Percentiles rank a stretch among this genome's conserved stretches.
These are phyloP conservation scores for Paracyprichromis sp. DNA, from an alignment of 2,113 vertebrate genomes.

Conservation along the genomic window DNA sequence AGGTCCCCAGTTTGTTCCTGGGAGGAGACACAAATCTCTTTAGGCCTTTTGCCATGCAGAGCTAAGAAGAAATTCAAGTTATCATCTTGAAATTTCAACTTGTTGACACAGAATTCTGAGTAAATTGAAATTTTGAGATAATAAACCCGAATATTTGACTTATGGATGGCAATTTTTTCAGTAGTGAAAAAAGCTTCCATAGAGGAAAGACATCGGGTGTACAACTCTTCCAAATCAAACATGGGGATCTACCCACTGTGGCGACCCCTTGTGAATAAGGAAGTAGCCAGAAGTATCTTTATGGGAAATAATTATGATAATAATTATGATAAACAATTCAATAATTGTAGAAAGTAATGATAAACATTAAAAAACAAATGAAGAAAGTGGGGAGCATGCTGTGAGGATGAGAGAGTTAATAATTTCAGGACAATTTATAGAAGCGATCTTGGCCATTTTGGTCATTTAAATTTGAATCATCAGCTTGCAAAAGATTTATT, in stretches of 20 bases:
- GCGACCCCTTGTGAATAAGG: accelerated
- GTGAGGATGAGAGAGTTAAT: background rate
- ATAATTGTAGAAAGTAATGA: background rate
- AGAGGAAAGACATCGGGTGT: background rate
- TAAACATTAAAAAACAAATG: background rate
- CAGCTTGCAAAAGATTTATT: background rate
- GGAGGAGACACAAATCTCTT: background rate
- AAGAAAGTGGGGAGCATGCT: background rate
- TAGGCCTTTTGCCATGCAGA: background rate
- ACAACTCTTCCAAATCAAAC: background rate
- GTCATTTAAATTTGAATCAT: background rate
- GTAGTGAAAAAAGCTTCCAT: background rate
- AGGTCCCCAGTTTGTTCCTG: background rate
- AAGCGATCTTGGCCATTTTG: background rate
- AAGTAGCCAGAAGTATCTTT: background rate
- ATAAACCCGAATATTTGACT: background rate
- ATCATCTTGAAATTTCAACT: background rate
- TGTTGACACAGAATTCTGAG: background rate
- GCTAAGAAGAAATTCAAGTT: background rate
- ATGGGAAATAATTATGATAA: background rate
- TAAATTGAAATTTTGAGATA: background rate
- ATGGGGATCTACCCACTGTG: background rate
- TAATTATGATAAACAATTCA: background rate
- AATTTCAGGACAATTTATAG: background rate
- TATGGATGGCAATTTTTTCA: background rate